phyloP scores from a whole-genome alignment of 2,888 invertebrate species.

The Chymomyza fuscimana region DNA sequence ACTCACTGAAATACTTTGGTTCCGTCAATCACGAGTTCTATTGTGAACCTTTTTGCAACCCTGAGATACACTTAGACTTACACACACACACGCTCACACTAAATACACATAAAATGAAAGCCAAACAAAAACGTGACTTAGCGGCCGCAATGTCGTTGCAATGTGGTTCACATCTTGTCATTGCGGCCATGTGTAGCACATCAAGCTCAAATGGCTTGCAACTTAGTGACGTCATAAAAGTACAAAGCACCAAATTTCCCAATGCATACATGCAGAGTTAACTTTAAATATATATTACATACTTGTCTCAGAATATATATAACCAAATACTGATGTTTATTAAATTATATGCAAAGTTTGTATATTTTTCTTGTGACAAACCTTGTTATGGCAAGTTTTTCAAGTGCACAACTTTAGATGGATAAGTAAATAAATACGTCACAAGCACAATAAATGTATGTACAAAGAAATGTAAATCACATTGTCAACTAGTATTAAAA shows the following conservation, averaged over 20 bases:
- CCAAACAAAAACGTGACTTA: constrained; percentile 51
- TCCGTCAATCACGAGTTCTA: too few species aligned
- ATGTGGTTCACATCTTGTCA: background rate
- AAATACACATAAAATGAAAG: constrained; percentile 30
- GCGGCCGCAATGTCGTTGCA: constrained; percentile 11
- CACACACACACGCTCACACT: constrained; percentile 12
- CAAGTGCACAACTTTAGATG: background rate
- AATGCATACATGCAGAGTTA: background rate
- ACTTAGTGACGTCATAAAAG: background rate
- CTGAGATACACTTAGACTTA: background rate
- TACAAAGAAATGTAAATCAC: constrained; percentile 26
- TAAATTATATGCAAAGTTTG: constrained; percentile 6
- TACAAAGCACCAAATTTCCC: background rate
- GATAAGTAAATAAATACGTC: constrained; percentile 14
- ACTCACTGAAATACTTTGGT: too few species aligned
- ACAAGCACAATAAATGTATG: constrained; percentile 5
- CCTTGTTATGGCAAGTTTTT: background rate
- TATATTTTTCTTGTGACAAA: background rate
- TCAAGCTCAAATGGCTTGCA: background rate
- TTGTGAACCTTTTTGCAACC: too few species aligned
- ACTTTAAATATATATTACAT: background rate
- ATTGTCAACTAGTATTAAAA: constrained; percentile 16
- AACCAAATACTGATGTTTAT: background rate
- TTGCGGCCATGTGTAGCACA: constrained; percentile 3
- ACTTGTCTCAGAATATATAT: background rate